Conservation (phyloP, 2,888 invertebrate genomes). For the Macrophya alboannulata region DNA sequence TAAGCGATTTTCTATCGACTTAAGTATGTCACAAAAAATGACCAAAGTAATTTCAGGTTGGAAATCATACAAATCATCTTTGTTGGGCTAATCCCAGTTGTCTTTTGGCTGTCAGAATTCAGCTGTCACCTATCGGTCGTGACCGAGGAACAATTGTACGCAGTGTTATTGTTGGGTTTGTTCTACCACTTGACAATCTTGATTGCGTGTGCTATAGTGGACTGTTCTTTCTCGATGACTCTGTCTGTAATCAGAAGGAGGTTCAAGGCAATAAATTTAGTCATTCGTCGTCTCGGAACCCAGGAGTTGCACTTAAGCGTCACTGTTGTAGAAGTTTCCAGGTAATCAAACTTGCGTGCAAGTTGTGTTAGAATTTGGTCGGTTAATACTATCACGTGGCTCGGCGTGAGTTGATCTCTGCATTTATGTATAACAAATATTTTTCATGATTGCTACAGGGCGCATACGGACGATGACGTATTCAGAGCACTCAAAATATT, state of each 20-base stretch:
- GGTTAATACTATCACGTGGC: no score
- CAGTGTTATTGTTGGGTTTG: neutral
- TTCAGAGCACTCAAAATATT: neutral
- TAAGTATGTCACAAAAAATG: neutral
- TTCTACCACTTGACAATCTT: neutral
- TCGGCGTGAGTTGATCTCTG: neutral
- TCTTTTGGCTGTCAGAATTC: neutral
- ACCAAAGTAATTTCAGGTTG: neutral
- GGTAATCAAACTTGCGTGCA: slow-evolving; percentile 7
- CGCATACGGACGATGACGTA: neutral
- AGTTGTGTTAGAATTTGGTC: neutral
- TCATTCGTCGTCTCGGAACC: neutral
- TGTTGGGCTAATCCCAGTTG: neutral
- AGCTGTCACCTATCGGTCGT: neutral
- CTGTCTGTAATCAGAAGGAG: slow-evolving; percentile 2
- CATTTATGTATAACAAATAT: neutral
- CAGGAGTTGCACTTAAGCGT: no score
- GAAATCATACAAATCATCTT: neutral
- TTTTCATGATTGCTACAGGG: neutral
- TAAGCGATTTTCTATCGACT: no score
- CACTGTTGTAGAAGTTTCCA: neutral
- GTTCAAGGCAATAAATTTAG: slow-evolving; percentile 3
- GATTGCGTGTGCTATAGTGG: neutral
- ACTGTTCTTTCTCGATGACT: neutral
- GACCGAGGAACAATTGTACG: neutral